Percentiles rank a stretch among this genome's conserved stretches.
Evolutionary conservation across 2,113 vertebrate species (phyloP).

Genomic region (Rhinolophus sinicus): DNA sequence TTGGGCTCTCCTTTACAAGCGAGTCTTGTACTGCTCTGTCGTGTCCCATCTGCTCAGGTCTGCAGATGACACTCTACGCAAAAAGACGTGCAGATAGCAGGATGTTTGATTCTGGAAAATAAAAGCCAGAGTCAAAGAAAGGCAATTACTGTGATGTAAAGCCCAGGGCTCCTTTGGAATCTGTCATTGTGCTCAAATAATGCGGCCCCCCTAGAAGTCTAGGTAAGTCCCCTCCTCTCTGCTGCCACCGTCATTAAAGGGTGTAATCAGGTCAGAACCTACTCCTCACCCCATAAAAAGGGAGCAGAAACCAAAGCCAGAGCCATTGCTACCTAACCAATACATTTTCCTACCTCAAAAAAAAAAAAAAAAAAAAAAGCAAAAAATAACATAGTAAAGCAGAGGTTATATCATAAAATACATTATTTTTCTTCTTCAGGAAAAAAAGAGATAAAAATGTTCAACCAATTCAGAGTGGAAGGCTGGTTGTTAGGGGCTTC

Average conservation of each 20-base stretch:
- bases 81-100: rapidly evolving
- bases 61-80: background rate
- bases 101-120: background rate
- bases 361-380: background rate
- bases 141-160: background rate
- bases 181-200: background rate
- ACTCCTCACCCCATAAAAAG: background rate
- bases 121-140: background rate
- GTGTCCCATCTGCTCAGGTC: too few species aligned
- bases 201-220: background rate
- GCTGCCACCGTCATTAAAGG: background rate
- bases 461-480: background rate
- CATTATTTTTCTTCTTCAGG: background rate
- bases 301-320: background rate
- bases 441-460: background rate
- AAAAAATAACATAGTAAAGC: background rate
- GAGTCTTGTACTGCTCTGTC: rapidly evolving
- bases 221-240: background rate
- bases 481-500: background rate
- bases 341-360: background rate
- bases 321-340: background rate
- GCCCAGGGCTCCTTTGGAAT: background rate
- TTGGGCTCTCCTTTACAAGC: too few species aligned
- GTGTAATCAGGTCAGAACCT: background rate
- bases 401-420: background rate